phyloP scores from a whole-genome alignment of 2,113 vertebrate genomes.

The Apodemus sylvaticus region DNA sequence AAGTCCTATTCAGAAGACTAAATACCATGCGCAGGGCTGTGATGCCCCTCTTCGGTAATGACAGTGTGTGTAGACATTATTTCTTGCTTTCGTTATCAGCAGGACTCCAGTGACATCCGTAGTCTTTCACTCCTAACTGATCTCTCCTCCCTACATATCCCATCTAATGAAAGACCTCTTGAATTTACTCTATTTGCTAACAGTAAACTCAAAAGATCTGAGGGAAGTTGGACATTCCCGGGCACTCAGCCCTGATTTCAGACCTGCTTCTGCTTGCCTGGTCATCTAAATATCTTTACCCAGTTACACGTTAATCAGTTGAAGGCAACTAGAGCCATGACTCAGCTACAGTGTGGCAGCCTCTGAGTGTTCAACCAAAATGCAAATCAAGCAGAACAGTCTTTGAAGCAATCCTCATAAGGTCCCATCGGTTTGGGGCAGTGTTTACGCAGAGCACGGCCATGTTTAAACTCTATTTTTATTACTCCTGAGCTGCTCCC shows the following conservation, averaged over 20 bases:
- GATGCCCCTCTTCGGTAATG: slow-evolving; percentile 81
- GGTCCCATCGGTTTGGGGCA: slow-evolving; percentile 69
- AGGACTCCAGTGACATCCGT: slow-evolving; percentile 39
- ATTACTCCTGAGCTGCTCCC: slow-evolving; percentile 59
- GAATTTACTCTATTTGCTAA: slow-evolving; percentile 62
- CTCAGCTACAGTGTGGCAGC: slow-evolving; percentile 83
- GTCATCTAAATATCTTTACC: slow-evolving; percentile 79
- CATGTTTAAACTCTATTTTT: slow-evolving; percentile 77
- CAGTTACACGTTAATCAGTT: slow-evolving; percentile 83
- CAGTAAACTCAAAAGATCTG: slow-evolving; percentile 74
- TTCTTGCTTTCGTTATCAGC: slow-evolving; percentile 71
- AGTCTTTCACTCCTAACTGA: slow-evolving; percentile 29
- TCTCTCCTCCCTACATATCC: slow-evolving; percentile 75
- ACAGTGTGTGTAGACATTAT: slow-evolving; percentile 79
- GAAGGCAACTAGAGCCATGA: slow-evolving; percentile 82
- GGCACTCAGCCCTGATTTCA: slow-evolving; percentile 70
- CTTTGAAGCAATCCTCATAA: slow-evolving; percentile 83
- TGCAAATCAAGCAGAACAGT: slow-evolving; percentile 84
- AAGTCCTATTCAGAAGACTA: slow-evolving; percentile 81
- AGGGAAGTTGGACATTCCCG: slow-evolving; percentile 74
- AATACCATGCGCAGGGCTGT: slow-evolving; percentile 62
- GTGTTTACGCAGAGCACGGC: slow-evolving; percentile 67
- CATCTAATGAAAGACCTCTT: slow-evolving; percentile 77
- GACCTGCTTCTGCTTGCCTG: slow-evolving; percentile 69
- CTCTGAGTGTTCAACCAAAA: slow-evolving; percentile 84